Evolutionary conservation across 1,140 invertebrate species (phyloP).

Genomic region (Drosophila willistoni): DNA sequence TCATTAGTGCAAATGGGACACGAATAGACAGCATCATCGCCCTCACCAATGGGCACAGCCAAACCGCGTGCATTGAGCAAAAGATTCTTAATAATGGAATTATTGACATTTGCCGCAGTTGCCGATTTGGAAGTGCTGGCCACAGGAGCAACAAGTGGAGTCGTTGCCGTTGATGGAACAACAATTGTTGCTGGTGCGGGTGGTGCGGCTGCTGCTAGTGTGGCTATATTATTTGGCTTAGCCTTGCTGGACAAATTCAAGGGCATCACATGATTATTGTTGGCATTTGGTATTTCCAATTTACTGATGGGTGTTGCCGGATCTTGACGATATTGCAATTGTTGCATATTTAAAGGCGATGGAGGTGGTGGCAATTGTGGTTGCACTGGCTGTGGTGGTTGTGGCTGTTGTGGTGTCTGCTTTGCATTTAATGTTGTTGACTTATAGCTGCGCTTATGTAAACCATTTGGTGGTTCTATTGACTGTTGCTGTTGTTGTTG

Average conservation of each 20-base stretch:
- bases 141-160: background rate
- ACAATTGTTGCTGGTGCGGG: background rate
- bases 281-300: conserved; percentile 39
- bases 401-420: conserved; percentile 9
- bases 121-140: conserved; percentile 24
- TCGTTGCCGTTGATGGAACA: background rate
- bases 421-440: conserved; percentile 9
- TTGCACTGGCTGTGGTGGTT: conserved; percentile 10
- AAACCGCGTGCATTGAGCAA: conserved; percentile 87
- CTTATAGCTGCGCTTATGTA: conserved; percentile 51
- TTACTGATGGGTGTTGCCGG: conserved; percentile 56
- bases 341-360: conserved; percentile 47
- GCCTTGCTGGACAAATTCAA: conserved; percentile 44
- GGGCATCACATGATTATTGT: conserved; percentile 38
- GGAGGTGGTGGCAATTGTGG: conserved; percentile 52
- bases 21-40: conserved; percentile 84
- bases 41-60: conserved; percentile 84
- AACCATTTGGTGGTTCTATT: conserved; percentile 56
- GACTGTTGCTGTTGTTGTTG: conserved; percentile 29
- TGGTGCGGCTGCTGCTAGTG: conserved; percentile 31
- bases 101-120: conserved; percentile 83
- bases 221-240: conserved; percentile 25
- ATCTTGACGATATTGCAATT: conserved; percentile 66
- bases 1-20: conserved; percentile 87
- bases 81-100: conserved; percentile 93